phyloP scores from a whole-genome alignment of 2,888 invertebrate species.

The Melinaea marsaeus region DNA sequence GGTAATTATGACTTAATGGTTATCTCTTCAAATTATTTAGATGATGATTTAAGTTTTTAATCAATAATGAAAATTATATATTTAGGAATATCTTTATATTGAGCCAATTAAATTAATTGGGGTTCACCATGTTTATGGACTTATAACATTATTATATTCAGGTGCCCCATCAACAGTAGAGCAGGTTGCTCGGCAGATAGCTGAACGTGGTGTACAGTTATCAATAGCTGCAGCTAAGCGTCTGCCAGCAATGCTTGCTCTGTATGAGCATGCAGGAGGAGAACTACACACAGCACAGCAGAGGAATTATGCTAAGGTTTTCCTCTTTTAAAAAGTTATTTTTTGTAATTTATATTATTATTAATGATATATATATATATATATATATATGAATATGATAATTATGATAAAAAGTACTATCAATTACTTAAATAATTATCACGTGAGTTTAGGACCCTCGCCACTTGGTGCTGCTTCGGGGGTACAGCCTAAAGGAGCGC shows the following conservation, averaged over 20 bases:
- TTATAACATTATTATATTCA: constrained; percentile 40
- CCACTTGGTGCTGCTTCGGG: constrained; percentile 87
- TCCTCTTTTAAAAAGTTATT: neutral
- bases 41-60: too few species aligned
- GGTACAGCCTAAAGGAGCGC: constrained; percentile 83
- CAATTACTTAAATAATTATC: too few species aligned
- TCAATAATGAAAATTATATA: too few species aligned
- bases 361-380: too few species aligned
- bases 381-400: too few species aligned
- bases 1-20: constrained; percentile 41
- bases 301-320: constrained; percentile 92
- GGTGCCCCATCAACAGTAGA: constrained; percentile 82
- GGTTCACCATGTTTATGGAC: neutral
- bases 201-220: constrained; percentile 90
- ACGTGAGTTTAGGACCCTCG: constrained; percentile 79
- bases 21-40: neutral
- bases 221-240: constrained; percentile 94
- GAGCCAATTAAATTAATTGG: too few species aligned
- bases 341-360: neutral
- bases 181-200: constrained; percentile 86
- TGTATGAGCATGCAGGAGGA: constrained; percentile 94
- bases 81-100: too few species aligned
- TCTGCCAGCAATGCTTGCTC: constrained; percentile 88
- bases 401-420: too few species aligned
- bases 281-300: constrained; percentile 87